Evolutionary conservation across 2,888 invertebrate genomes (phyloP), one percentile per base, ranked within the genome.

Genomic region (Temnothorax unifasciatus): DNA sequence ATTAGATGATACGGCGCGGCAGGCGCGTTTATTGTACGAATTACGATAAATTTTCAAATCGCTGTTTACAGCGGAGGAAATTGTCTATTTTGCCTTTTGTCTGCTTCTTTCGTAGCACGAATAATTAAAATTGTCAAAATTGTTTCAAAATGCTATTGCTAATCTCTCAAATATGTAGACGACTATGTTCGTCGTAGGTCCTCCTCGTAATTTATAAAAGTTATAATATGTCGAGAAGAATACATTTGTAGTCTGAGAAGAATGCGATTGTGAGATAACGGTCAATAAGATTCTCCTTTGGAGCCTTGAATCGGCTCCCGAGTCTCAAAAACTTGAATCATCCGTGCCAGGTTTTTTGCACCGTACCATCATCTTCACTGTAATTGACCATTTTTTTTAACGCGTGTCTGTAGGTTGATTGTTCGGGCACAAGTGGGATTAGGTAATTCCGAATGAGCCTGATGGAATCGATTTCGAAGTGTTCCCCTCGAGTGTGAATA

Each of bases 311-410:
- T 54, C 25, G 1, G 29, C 29, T 1, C 6, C 4, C 21, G 21
- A n/a, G 13, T 34, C 13, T 6, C 25, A n/a, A 13, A n/a, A 0
- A 25, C 6, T 41, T 41, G 54, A 69, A 41, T 52, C 41, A 77
- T 69, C 25, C 15, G n/a, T 4, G 15, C 3, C n/a, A 41, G 18
- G 15, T 29, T 79, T 79, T 57, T 57, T 73, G 4, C n/a, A n/a
- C 18, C 9, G 13, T 66, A 9, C 0, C 69, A 54, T 66, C 25
- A 64, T 47, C 57, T 63, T 41, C 9, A n/a, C 11, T 9, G 34
- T 69, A 69, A 79, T 71, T 71, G 41, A 69, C 5, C 29, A 29
- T 34, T 64, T 76, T 44, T 44, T 52, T 52, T 66, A 41, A 13
- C 13, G 13, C 18, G 29, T 11, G 6, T 77, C 21, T 15, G 8